Conservation (phyloP, 2,113 vertebrate genomes). For the Antechinus flavipes region DNA sequence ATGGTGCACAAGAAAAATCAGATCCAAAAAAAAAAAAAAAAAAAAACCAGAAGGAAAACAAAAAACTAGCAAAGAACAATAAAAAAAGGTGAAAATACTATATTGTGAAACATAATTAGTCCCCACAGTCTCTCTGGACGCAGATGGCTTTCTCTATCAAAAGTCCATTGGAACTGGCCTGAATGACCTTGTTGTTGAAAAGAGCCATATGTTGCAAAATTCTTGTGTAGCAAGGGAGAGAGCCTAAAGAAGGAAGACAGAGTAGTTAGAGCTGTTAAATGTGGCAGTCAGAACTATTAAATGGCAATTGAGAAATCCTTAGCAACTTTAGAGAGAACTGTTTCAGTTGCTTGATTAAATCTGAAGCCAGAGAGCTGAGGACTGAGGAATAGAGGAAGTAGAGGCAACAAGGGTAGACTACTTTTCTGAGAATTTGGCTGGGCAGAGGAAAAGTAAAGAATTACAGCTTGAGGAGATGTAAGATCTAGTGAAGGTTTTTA, state of each 20-base stretch:
- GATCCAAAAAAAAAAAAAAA: too few species aligned
- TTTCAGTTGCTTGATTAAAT: not conserved
- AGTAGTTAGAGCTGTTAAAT: not conserved
- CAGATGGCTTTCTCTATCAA: too few species aligned
- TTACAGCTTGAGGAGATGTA: not conserved
- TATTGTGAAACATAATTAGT: too few species aligned
- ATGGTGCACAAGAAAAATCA: too few species aligned
- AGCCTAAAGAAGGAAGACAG: not conserved
- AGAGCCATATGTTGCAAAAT: not conserved
- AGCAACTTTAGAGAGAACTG: not conserved
- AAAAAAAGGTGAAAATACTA: too few species aligned
- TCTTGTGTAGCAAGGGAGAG: not conserved
- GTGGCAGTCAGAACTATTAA: not conserved
- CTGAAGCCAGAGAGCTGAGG: not conserved
- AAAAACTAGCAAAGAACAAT: too few species aligned
- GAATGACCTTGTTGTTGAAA: too few species aligned
- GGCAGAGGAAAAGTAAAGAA: not conserved
- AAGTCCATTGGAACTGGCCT: too few species aligned
- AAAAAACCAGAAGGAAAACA: too few species aligned
- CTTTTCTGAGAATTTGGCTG: slow-evolving; percentile 16
- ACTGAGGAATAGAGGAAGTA: not conserved
- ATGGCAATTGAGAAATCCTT: not conserved
- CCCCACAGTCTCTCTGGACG: too few species aligned
- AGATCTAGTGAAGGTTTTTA: not conserved
- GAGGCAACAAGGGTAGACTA: slow-evolving; percentile 21